Base-by-base conservation (phyloP, 2,797 vertebrate genomes). In the Onychomys arenicola region DNA sequence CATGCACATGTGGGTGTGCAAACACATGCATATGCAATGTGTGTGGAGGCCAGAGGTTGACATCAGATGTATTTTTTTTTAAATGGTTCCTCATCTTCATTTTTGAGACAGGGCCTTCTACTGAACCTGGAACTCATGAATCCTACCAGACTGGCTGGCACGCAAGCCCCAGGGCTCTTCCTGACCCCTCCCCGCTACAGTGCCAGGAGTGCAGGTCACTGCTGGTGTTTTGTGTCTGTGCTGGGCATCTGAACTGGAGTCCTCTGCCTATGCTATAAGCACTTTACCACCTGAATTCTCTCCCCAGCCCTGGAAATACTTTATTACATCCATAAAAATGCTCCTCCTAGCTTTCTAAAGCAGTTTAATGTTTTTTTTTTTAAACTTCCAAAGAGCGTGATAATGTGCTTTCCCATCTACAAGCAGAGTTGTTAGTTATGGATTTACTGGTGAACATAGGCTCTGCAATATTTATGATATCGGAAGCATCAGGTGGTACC, bases 291-390 rank as follows among this genome's bases (percentile, higher is more conserved):
- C 34, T 37, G 21, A 27, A 8, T 12, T 4, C 11, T 37, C 13
- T 37, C 23, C 34, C 13, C 23, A 71, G 14, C 46, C 65, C 65
- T 86, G 46, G 84, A 27, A 52, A 86, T 52, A 75, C 90, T 69
- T 52, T 85, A 75, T 57, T 65, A 29, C 59, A 57, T 67, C 29
- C 4, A 12, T 89, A 84, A 89, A 9, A 46, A 1, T 25, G 67
- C 2, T 61, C 32, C 11, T 85, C 43, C 25, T 65, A 52, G 40
- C 21, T 89, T 67, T 71, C 55, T 59, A 63, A 95, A 82, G 23
- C 40, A 59, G 92, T 85, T 92, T 19, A 95, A 77, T 67, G 11
- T 71, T 21, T 73, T 95, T 69, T 34, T 59, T 95, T 69, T 34
- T 59, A 82, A 78, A 29, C 2, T 7, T 94, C 84, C 75, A 19